These are phyloP conservation scores for Vicugna pacos DNA, from an alignment of 2,113 vertebrate genomes.

Conservation along the genomic window DNA sequence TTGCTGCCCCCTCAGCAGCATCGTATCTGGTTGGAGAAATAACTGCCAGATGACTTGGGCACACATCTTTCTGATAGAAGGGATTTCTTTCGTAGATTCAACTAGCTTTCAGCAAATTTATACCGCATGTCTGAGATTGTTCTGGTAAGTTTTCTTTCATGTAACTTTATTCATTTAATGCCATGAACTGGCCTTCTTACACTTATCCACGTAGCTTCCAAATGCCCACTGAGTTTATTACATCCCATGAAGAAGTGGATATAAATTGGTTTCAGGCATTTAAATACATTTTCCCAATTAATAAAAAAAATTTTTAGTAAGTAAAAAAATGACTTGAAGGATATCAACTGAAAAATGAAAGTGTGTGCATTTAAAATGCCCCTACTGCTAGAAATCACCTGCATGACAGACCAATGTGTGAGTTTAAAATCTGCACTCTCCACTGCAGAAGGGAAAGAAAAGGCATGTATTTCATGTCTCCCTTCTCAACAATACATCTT, in stretches of 20 bases:
- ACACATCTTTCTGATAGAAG: not conserved
- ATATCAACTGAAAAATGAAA: conserved; percentile 18
- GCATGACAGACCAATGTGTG: not conserved
- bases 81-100: not conserved
- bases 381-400: not conserved
- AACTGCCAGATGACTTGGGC: not conserved
- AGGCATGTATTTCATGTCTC: not conserved
- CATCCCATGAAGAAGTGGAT: not conserved
- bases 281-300: not conserved
- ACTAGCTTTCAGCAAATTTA: not conserved
- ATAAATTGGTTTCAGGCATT: not conserved
- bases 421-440: not conserved
- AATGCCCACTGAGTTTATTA: conserved; percentile 1
- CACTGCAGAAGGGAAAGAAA: not conserved
- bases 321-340: conserved; percentile 26
- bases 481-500: not conserved
- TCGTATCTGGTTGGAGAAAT: not conserved
- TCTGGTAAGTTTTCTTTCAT: not conserved
- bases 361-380: not conserved
- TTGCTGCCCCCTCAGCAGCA: not conserved
- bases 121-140: not conserved
- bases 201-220: not conserved
- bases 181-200: not conserved
- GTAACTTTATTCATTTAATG: not conserved
- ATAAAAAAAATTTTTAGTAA: not conserved